phyloP scores from a whole-genome alignment of 1,140 invertebrate species.

The Apocrypta bakeri region DNA sequence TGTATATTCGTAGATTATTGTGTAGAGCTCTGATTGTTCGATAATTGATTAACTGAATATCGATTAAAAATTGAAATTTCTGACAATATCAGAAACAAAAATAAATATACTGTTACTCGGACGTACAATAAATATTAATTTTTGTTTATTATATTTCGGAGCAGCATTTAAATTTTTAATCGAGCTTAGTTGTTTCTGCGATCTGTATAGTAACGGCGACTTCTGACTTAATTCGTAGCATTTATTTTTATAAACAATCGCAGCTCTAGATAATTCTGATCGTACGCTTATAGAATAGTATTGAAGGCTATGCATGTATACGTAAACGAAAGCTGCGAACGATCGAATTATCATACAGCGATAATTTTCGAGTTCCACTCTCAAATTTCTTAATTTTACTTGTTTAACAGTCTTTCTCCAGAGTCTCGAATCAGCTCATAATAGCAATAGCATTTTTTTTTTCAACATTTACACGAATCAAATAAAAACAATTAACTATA shows the following conservation, averaged over 20 bases:
- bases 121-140: too few relatives aligned
- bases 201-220: too few relatives aligned
- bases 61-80: too few relatives aligned
- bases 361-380: slow-evolving; percentile 38
- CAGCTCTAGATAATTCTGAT: not conserved
- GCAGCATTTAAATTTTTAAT: not conserved
- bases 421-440: not conserved
- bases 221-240: too few relatives aligned
- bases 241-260: not conserved
- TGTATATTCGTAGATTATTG: not conserved
- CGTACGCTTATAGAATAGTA: not conserved
- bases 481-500: not conserved
- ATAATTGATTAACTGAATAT: too few relatives aligned
- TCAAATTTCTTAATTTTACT: slow-evolving; percentile 37
- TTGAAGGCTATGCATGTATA: not conserved
- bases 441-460: not conserved
- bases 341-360: not conserved
- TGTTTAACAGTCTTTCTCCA: not conserved
- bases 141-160: not conserved
- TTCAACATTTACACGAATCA: not conserved
- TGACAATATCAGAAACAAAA: too few relatives aligned
- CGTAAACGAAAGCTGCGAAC: not conserved
- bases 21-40: too few relatives aligned
- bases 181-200: too few relatives aligned
- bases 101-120: too few relatives aligned